Percentiles rank a stretch among this genome's conserved stretches.
Evolutionary conservation across 64 coral and sea anemone genomes (phyloP).

Genomic region (Orbicella faveolata): DNA sequence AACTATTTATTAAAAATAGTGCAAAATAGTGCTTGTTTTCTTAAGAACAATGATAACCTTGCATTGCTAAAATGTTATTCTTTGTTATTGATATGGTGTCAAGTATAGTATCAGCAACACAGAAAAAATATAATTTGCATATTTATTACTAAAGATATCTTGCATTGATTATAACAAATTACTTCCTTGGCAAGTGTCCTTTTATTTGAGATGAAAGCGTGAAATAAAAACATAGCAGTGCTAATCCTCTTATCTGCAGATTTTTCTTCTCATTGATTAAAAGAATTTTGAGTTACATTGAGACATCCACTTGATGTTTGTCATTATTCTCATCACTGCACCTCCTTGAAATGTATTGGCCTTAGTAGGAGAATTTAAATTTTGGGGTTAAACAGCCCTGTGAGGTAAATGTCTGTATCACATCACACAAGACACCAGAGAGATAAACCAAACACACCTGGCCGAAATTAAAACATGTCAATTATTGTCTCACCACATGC

Average conservation of each 20-base stretch:
- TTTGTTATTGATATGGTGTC: background rate
- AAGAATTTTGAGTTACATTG: too few species aligned
- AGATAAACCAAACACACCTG: conserved; percentile 19
- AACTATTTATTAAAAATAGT: background rate
- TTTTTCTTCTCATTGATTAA: too few species aligned
- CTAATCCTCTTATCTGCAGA: too few species aligned
- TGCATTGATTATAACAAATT: background rate
- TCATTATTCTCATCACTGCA: too few species aligned
- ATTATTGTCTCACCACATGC: background rate
- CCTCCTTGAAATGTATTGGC: too few species aligned
- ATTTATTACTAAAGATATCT: background rate
- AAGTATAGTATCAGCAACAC: background rate
- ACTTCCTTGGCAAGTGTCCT: too few species aligned
- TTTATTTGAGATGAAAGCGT: too few species aligned
- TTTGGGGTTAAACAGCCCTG: background rate
- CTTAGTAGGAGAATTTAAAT: too few species aligned
- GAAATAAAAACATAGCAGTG: too few species aligned
- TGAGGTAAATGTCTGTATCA: background rate
- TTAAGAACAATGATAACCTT: background rate
- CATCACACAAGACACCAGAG: background rate
- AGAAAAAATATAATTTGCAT: background rate
- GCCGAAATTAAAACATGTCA: background rate
- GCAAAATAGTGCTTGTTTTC: background rate
- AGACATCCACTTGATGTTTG: too few species aligned
- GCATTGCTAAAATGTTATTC: background rate